Evolutionary conservation across 2,888 invertebrate genomes (phyloP).

Genomic region (Erannis defoliaria): DNA sequence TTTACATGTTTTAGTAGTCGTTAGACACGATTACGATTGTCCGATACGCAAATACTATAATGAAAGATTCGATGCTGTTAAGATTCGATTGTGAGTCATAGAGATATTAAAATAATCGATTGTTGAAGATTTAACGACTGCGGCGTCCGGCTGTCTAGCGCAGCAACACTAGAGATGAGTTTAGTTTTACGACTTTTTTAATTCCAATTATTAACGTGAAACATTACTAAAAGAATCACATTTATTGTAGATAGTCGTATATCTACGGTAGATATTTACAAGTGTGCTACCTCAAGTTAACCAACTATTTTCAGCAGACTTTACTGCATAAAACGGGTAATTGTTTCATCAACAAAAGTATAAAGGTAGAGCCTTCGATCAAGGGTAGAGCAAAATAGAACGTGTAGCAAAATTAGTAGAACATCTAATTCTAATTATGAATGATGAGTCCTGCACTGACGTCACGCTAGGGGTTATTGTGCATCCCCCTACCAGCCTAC

Average conservation of each 20-base stretch:
- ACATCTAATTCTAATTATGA: too few species aligned
- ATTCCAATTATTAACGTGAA: conserved; percentile 23
- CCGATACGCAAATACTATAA: conserved; percentile 71
- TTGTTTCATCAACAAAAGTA: too few species aligned
- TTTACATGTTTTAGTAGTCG: conserved; percentile 68
- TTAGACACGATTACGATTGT: conserved; percentile 65
- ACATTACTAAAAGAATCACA: background rate
- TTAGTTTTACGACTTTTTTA: conserved; percentile 24
- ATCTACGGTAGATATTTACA: background rate
- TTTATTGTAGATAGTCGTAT: background rate
- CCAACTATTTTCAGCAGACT: background rate
- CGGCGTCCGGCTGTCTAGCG: conserved; percentile 45
- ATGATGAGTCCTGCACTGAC: too few species aligned
- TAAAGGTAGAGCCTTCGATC: too few species aligned
- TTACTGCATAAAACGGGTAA: background rate
- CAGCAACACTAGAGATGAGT: conserved; percentile 13
- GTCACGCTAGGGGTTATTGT: too few species aligned
- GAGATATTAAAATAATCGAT: conserved; percentile 42
- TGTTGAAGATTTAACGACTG: conserved; percentile 33
- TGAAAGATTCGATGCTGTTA: conserved; percentile 56
- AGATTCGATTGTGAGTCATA: conserved; percentile 45
- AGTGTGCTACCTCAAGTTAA: background rate
- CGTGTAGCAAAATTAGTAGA: too few species aligned
- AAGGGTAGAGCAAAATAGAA: too few species aligned
- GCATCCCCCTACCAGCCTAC: too few species aligned